Percentiles rank a stretch among this genome's conserved stretches.
These are phyloP conservation scores for Deilephila porcellus DNA, from an alignment of 2,888 invertebrate genomes.

Conservation along the genomic window DNA sequence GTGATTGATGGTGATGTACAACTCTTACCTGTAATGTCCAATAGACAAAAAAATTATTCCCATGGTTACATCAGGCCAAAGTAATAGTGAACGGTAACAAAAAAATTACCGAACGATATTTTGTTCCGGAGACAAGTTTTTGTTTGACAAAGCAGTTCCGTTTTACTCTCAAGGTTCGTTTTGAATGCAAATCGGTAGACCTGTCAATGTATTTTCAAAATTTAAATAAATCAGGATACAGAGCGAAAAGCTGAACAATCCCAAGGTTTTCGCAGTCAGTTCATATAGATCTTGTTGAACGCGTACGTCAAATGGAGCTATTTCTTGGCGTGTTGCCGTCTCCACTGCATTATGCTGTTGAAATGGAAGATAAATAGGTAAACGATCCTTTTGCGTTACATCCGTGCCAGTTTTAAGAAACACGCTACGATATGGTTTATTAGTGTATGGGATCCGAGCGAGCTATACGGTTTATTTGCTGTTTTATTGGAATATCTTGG, in stretches of 20 bases:
- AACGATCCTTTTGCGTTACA: conserved; percentile 47
- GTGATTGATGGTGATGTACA: background rate
- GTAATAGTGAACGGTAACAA: background rate
- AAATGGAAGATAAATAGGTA: conserved; percentile 50
- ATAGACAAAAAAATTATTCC: background rate
- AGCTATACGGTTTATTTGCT: conserved; percentile 5
- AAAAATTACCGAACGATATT: background rate
- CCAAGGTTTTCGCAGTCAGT: conserved; percentile 41
- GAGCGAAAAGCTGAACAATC: conserved; percentile 26
- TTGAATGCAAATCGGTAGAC: conserved; percentile 23
- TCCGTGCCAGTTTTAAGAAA: conserved; percentile 54
- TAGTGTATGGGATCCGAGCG: conserved; percentile 8
- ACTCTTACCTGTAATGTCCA: background rate
- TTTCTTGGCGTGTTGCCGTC: conserved; percentile 57
- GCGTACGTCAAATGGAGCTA: conserved; percentile 41
- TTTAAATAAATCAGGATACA: background rate
- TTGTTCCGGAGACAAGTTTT: conserved; percentile 21
- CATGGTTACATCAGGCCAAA: background rate
- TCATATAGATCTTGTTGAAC: conserved; percentile 40
- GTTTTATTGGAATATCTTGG: conserved; percentile 19
- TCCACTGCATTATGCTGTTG: conserved; percentile 43
- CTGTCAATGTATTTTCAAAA: conserved; percentile 23
- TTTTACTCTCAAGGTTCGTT: conserved; percentile 7
- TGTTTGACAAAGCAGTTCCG: conserved; percentile 9
- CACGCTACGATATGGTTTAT: conserved; percentile 44